phyloP scores from a whole-genome alignment of 2,888 invertebrate species.

The Gymnocheta viridis region DNA sequence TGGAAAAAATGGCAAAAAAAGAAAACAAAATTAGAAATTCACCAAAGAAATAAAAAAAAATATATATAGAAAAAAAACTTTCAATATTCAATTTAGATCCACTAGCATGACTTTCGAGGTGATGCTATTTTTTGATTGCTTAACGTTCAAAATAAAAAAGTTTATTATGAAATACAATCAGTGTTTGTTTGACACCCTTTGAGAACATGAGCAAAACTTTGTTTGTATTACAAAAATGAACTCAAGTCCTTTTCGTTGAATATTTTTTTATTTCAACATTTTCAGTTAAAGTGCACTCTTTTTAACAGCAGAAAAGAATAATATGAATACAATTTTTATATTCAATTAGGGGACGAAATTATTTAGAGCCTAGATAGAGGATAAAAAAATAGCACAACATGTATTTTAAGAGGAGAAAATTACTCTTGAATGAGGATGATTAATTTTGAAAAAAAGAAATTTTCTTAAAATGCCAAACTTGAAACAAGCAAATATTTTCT shows the following conservation, averaged over 20 bases:
- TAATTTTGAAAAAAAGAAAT: neutral
- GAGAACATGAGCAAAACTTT: neutral
- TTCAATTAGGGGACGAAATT: too few relatives aligned
- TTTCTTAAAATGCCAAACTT: too few relatives aligned
- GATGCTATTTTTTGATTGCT: neutral
- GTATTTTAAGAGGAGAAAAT: too few relatives aligned
- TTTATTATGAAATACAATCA: neutral
- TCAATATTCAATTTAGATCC: slow-evolving; percentile 26
- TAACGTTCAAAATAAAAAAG: neutral
- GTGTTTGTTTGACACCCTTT: neutral
- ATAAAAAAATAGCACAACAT: neutral
- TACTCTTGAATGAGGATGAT: too few relatives aligned
- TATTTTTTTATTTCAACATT: neutral
- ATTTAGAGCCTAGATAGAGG: neutral
- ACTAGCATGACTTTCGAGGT: slow-evolving; percentile 14
- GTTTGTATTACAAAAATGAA: neutral
- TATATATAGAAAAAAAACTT: neutral
- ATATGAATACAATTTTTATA: too few relatives aligned
- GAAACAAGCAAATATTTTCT: neutral
- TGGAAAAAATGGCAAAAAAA: neutral
- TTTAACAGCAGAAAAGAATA: too few relatives aligned
- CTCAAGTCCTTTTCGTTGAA: neutral
- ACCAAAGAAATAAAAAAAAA: neutral
- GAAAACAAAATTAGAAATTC: slow-evolving; percentile 1
- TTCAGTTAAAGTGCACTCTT: neutral